These are phyloP conservation scores for Ctenomys sociabilis DNA, from an alignment of 2,113 vertebrate species.

Conservation along the genomic window DNA sequence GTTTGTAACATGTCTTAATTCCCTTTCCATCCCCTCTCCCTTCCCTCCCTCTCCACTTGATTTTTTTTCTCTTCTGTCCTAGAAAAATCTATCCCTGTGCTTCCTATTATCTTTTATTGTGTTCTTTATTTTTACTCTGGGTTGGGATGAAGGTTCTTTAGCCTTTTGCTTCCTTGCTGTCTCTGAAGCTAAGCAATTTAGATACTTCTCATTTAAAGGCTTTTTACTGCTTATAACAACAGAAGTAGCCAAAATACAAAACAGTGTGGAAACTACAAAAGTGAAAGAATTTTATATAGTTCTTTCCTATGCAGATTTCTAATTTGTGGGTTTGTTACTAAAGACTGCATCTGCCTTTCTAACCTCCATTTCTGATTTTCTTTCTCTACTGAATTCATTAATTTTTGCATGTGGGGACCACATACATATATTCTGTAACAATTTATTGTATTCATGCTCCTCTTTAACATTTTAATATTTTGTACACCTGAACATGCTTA, in stretches of 20 bases:
- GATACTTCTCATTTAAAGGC: neutral
- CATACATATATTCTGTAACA: neutral
- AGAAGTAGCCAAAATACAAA: neutral
- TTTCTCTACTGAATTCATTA: neutral
- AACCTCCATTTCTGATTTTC: neutral
- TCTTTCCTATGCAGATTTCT: neutral
- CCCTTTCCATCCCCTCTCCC: neutral
- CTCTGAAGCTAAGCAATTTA: neutral
- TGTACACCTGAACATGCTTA: neutral
- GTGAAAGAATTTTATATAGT: neutral
- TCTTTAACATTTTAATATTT: neutral
- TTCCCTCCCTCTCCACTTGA: neutral
- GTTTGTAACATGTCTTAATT: neutral
- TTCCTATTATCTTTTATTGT: neutral
- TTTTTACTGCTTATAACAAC: neutral
- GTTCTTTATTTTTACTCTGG: neutral
- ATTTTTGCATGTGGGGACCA: neutral
- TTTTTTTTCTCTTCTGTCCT: neutral
- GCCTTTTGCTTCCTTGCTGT: neutral
- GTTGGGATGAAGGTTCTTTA: neutral
- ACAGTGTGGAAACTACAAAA: neutral
- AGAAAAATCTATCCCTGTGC: neutral
- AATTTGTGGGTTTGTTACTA: neutral
- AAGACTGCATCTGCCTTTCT: neutral
- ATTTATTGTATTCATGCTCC: neutral